Evolutionary conservation across 2,888 invertebrate genomes (phyloP), one percentile per base, ranked within the genome.

Genomic region (Phorcus lineatus): DNA sequence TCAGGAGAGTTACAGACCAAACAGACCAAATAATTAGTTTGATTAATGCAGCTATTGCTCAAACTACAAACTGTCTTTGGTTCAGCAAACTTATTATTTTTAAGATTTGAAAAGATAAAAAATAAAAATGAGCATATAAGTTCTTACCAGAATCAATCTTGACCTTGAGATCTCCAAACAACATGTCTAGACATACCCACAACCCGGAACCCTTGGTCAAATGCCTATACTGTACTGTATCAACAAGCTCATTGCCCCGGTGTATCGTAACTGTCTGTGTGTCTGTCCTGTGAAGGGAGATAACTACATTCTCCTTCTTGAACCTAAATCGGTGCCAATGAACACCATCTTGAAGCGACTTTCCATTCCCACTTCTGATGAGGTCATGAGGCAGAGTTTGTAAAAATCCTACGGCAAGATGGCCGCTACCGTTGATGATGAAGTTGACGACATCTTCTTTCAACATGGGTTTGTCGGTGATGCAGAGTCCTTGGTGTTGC

Each of bases 61-160:
- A n/a, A n/a, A n/a, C n/a, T n/a, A n/a, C n/a, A n/a, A n/a, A n/a
- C n/a, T n/a, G n/a, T n/a, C n/a, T n/a, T n/a, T n/a, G n/a, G n/a
- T n/a, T n/a, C n/a, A n/a, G n/a, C n/a, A n/a, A n/a, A n/a, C n/a
- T n/a, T n/a, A n/a, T n/a, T n/a, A n/a, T n/a, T n/a, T n/a, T n/a
- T n/a, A n/a, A n/a, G n/a, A n/a, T n/a, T n/a, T n/a, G n/a, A n/a
- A n/a, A n/a, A n/a, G n/a, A n/a, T n/a, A n/a, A n/a, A n/a, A n/a
- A n/a, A 36, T 36, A 36, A 36, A 36, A 7, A 36, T 36, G 7
- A 11, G 24, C 13, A 22, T 3, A 62, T 0, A 28, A 24, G 4
- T 62, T 16, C 62, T 11, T 62, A 62, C 62, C 62, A 62, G 62
- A 62, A 62, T 62, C 62, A 28, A 62, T 62, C 62, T 62, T 62